Evolutionary conservation across 2,113 vertebrate genomes (phyloP).

Genomic region (Zapornia atra): DNA sequence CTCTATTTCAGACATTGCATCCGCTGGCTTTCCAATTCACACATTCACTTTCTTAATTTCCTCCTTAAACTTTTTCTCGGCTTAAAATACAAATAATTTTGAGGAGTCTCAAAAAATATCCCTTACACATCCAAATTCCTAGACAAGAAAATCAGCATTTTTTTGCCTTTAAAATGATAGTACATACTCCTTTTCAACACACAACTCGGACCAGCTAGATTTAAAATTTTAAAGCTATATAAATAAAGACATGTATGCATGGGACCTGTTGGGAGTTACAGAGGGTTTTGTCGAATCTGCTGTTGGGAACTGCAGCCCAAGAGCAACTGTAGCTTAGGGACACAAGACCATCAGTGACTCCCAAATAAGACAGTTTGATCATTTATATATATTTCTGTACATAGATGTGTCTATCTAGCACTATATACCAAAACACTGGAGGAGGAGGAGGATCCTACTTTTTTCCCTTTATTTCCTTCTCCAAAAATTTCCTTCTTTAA

Average conservation of each 20-base stretch:
- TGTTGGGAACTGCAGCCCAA: neutral
- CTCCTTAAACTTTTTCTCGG: neutral
- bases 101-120: neutral
- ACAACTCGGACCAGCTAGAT: neutral
- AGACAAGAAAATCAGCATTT: neutral
- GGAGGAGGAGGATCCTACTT: neutral
- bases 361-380: neutral
- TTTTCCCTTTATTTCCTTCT: neutral
- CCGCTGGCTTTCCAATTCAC: neutral
- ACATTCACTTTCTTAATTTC: neutral
- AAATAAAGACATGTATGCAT: fast-evolving
- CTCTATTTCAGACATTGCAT: neutral
- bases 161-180: neutral
- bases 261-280: neutral
- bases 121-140: neutral
- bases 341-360: neutral
- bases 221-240: neutral
- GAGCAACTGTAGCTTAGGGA: neutral
- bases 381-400: neutral
- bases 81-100: neutral
- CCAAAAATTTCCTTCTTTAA: neutral
- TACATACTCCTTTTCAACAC: neutral
- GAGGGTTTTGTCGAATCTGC: neutral
- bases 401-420: neutral
- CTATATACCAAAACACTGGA: neutral